Percentiles rank a stretch among this genome's conserved stretches.
These are phyloP conservation scores for Drosophila nigrodunni DNA, from an alignment of 1,140 invertebrate genomes.

Conservation along the genomic window DNA sequence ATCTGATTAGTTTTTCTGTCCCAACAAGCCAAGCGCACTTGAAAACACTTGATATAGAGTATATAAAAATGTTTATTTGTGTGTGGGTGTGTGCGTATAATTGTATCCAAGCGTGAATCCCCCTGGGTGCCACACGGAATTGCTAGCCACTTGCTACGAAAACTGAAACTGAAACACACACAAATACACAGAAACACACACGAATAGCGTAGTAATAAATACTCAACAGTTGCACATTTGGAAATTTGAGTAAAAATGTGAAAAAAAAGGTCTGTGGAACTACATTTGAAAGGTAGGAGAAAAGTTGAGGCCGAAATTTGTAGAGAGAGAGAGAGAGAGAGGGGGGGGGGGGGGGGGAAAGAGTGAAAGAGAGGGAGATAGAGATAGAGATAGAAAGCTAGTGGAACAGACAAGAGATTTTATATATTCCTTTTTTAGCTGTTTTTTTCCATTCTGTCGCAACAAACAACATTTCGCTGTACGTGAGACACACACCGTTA, in stretches of 20 bases:
- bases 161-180: slow-evolving; percentile 20
- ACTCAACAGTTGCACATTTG: slow-evolving; percentile 79
- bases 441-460: slow-evolving; percentile 52
- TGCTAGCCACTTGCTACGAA: slow-evolving; percentile 10
- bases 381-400: not conserved
- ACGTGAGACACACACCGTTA: slow-evolving; percentile 20
- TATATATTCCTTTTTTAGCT: slow-evolving; percentile 11
- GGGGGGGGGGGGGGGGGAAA: not conserved
- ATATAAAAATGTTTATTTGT: no score
- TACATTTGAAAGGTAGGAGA: slow-evolving; percentile 44
- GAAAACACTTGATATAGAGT: slow-evolving; percentile 43
- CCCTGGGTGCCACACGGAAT: slow-evolving; percentile 41
- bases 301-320: not conserved
- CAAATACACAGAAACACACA: slow-evolving; percentile 6
- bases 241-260: slow-evolving; percentile 57
- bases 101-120: slow-evolving; percentile 66
- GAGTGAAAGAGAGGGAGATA: not conserved
- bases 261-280: slow-evolving; percentile 50
- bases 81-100: slow-evolving; percentile 27
- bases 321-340: not conserved
- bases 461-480: slow-evolving; percentile 55
- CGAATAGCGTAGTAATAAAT: slow-evolving; percentile 58
- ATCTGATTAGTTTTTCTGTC: slow-evolving; percentile 49
- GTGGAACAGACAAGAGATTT: not conserved
- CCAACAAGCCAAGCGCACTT: slow-evolving; percentile 54